A percentile compares a stretch with the other conserved stretches of the same genome.
Evolutionary conservation across 2,797 vertebrate species (phyloP).

Genomic region (Sciaenops ocellatus): DNA sequence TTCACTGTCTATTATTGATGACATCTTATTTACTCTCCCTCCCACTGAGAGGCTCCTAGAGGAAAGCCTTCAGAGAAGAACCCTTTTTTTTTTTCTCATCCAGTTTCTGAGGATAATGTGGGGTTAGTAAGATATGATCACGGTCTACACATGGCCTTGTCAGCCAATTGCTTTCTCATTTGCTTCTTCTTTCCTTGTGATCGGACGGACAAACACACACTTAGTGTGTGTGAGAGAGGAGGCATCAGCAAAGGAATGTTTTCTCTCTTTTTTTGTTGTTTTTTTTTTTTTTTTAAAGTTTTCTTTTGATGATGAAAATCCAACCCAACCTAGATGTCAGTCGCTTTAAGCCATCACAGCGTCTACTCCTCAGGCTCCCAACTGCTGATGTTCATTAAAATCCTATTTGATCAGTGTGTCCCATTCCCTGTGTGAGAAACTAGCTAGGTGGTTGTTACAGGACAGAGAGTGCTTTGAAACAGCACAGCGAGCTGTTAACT

Average conservation of each 20-base stretch:
- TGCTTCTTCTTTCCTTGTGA: slow-evolving; percentile 57
- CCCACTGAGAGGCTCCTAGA: slow-evolving; percentile 84
- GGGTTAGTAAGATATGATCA: slow-evolving; percentile 75
- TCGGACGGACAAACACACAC: slow-evolving; percentile 52
- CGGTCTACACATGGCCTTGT: slow-evolving; percentile 64
- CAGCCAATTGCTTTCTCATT: slow-evolving; percentile 69
- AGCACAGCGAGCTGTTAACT: slow-evolving; percentile 80
- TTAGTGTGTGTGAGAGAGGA: slow-evolving; percentile 47
- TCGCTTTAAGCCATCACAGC: slow-evolving; percentile 76
- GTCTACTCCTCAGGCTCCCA: slow-evolving; percentile 77
- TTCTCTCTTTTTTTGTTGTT: slow-evolving; percentile 30
- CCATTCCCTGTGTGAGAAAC: slow-evolving; percentile 74
- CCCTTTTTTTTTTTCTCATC: slow-evolving; percentile 66
- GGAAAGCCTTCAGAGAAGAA: slow-evolving; percentile 83
- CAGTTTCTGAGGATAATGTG: slow-evolving; percentile 69
- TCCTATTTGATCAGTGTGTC: slow-evolving; percentile 82
- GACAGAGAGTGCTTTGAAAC: slow-evolving; percentile 84
- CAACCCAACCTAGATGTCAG: slow-evolving; percentile 75
- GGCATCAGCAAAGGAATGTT: slow-evolving; percentile 69
- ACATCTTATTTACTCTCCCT: slow-evolving; percentile 88
- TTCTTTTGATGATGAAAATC: slow-evolving; percentile 80
- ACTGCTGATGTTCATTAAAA: slow-evolving; percentile 84
- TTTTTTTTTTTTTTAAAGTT: not conserved
- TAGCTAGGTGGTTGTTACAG: slow-evolving; percentile 82
- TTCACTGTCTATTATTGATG: slow-evolving; percentile 89